Conservation (phyloP, 2,888 invertebrate genomes). For the Lomographa bimaculata region DNA sequence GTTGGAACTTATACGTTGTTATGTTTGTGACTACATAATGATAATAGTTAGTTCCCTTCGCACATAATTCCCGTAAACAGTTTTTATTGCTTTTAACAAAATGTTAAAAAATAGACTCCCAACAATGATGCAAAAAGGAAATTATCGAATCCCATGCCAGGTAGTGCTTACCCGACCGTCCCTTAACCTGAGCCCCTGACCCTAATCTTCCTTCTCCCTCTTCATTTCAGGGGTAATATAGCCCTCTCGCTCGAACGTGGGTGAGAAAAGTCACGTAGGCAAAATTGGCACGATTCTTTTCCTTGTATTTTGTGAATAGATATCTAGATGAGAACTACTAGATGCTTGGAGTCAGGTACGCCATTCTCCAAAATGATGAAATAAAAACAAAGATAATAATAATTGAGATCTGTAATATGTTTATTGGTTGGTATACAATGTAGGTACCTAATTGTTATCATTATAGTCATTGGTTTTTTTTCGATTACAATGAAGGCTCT, state of each 20-base stretch:
- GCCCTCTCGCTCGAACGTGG: slow-evolving; percentile 30
- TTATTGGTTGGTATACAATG: too few relatives aligned
- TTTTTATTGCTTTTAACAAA: slow-evolving; percentile 7
- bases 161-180: slow-evolving; percentile 11
- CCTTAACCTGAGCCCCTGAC: slow-evolving; percentile 1
- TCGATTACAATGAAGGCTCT: too few relatives aligned
- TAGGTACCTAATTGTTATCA: too few relatives aligned
- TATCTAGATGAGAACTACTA: slow-evolving; percentile 8
- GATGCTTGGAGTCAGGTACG: slow-evolving; percentile 11
- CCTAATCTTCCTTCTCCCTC: slow-evolving; percentile 4
- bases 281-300: slow-evolving; percentile 31
- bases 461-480: too few relatives aligned
- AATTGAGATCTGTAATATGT: too few relatives aligned
- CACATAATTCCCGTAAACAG: slow-evolving; percentile 13
- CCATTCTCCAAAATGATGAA: too few relatives aligned
- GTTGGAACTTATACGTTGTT: too few relatives aligned
- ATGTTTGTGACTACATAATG: too few relatives aligned
- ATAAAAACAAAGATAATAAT: too few relatives aligned
- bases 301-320: slow-evolving; percentile 9
- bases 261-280: slow-evolving; percentile 45
- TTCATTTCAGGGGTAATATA: not conserved
- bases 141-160: slow-evolving; percentile 16
- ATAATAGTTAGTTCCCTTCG: too few relatives aligned
- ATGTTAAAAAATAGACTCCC: slow-evolving; percentile 14
- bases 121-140: slow-evolving; percentile 19